Base-by-base conservation (phyloP, 2,797 vertebrate genomes). In the Phylloscopus collybita region DNA sequence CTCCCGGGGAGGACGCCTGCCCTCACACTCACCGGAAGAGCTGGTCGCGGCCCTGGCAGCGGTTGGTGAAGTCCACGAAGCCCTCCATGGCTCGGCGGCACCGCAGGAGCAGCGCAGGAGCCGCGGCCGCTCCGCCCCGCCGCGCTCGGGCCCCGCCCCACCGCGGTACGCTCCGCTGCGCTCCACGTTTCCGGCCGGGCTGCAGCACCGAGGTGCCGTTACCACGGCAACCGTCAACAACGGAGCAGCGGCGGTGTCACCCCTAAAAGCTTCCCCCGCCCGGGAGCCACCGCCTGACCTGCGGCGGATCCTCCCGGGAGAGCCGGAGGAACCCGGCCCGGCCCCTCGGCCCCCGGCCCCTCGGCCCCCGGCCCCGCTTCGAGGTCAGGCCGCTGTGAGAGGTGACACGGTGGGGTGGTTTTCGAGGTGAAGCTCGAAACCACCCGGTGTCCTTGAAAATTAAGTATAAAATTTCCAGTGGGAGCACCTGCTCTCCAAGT, bases 11-110 rank as follows among this genome's bases (percentile, higher is more conserved):
- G 21, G 34, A 54, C n/a, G 6, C 40, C 17, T 2, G 34, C n/a
- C 11, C 25, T 34, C 21, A 4, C 72, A 93, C 98, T 97, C 90
- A 99, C 99, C 99, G 98, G 96, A 99, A 98, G 82, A 99, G 86
- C 19, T 98, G 98, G 88, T 99, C 99, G 76, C 98, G 98, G 73
- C 99, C 99, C 95, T 99, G 99, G 74, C 98, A 98, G 92, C 99
- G 99, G 97, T 96, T 98, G 44, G 98, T 98, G 88, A 99, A 97
- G 60, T 97, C 97, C 32, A 97, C 97, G 59, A 98, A 98, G 11
- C 96, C 78, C 62, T 99, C 99, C 99, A 99, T 99, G 61, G 60
- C 64, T 67, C 30, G 45, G 76, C 21, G 7, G n/a, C 25, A 56
- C n/a, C 6, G 66, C 32, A 9, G 34, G 3, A 7, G 11, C n/a